phyloP scores from a whole-genome alignment of 1,140 invertebrate species.

The Xylocopa sonorina region DNA sequence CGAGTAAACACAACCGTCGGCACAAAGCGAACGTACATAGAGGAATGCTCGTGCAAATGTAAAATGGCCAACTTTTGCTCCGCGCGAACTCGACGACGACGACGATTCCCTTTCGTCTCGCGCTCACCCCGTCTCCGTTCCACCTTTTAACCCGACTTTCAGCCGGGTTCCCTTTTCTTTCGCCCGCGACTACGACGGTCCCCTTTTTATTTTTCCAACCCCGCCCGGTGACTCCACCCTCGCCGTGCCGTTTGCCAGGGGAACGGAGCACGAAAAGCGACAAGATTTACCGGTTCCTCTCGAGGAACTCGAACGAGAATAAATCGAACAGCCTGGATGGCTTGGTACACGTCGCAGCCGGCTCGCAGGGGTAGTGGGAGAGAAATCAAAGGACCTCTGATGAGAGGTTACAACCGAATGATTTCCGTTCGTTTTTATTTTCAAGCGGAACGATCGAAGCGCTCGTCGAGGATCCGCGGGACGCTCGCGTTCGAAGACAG shows the following conservation, averaged over 20 bases:
- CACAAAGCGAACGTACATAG: conserved; percentile 60
- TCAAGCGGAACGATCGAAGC: no score
- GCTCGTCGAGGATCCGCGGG: not conserved
- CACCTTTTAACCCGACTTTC: conserved; percentile 12
- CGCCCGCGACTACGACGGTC: no score
- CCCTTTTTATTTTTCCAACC: conserved; percentile 11
- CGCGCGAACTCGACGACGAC: not conserved
- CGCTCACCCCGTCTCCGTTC: not conserved
- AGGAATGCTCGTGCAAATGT: conserved; percentile 65
- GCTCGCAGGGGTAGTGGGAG: conserved; percentile 10
- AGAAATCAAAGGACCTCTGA: conserved; percentile 28
- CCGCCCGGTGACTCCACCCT: conserved; percentile 4
- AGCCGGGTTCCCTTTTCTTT: not conserved
- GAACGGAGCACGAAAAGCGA: not conserved
- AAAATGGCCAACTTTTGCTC: conserved; percentile 64
- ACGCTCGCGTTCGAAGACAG: no score
- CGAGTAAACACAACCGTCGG: conserved; percentile 63
- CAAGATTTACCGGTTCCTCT: conserved; percentile 22
- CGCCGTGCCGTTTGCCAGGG: not conserved
- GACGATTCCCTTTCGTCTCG: conserved; percentile 12
- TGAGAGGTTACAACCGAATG: conserved; percentile 22
- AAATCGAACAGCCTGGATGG: conserved; percentile 36
- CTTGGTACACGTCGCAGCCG: not conserved
- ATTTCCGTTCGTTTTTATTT: not conserved
- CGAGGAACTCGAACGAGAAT: conserved; percentile 10